Evolutionary conservation across 2,113 vertebrate species (phyloP).

Genomic region (Melanerpes formicivorus): DNA sequence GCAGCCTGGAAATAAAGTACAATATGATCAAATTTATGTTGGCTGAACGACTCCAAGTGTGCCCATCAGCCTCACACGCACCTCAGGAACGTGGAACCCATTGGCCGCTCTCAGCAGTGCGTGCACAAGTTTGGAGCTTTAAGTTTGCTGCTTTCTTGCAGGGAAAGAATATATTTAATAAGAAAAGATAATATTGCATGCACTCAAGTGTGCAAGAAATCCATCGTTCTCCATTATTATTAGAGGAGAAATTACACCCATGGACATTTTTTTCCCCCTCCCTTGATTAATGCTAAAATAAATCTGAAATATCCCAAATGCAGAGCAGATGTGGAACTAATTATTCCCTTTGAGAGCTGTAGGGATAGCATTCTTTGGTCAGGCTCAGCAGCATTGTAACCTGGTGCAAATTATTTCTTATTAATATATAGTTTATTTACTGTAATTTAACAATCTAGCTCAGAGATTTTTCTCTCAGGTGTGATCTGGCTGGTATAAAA

Average conservation of each 20-base stretch:
- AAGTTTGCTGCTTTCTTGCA: not conserved
- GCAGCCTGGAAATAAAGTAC: not conserved
- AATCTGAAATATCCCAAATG: not conserved
- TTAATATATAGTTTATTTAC: not conserved
- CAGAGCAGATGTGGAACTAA: not conserved
- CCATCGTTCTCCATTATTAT: not conserved
- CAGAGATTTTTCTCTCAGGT: slow-evolving; percentile 2
- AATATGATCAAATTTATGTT: not conserved
- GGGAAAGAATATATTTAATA: not conserved
- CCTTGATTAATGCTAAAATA: not conserved
- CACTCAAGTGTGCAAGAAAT: not conserved
- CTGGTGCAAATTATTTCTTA: not conserved
- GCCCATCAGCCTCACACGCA: not conserved
- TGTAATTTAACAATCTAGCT: not conserved
- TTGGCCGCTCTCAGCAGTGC: not conserved
- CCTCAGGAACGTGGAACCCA: not conserved
- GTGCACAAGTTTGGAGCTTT: not conserved
- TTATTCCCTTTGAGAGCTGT: not conserved
- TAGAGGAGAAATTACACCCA: not conserved
- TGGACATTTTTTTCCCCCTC: not conserved
- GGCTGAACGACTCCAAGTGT: not conserved
- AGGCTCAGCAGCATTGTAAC: not conserved
- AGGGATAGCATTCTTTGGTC: not conserved
- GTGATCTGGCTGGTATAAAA: not conserved
- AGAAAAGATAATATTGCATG: not conserved